Conservation (phyloP, 2,888 invertebrate genomes). For the Ophioninae sp. region DNA sequence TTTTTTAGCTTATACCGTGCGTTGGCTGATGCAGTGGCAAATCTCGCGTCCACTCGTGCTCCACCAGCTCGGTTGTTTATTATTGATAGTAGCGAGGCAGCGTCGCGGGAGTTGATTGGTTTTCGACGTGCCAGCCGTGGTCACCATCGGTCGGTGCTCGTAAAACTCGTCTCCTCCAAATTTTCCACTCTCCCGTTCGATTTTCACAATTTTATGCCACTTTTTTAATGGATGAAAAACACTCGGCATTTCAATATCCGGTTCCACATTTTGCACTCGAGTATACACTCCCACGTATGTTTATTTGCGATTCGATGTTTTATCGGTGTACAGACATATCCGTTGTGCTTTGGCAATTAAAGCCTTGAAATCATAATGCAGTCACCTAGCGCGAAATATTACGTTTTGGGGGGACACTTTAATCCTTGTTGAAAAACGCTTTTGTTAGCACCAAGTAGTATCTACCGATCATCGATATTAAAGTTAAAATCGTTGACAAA, state of each 20-base stretch:
- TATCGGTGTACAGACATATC: constrained; percentile 33
- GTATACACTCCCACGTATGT: not conserved
- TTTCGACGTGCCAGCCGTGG: constrained; percentile 67
- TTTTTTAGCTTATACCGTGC: constrained; percentile 24
- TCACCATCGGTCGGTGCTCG: constrained; percentile 59
- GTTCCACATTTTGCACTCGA: constrained; percentile 42
- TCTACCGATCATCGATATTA: no score
- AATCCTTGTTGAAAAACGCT: no score
- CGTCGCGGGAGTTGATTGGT: constrained; percentile 71
- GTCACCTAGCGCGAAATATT: not conserved
- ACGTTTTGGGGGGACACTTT: not conserved
- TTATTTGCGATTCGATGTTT: constrained; percentile 22
- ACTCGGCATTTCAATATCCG: constrained; percentile 71
- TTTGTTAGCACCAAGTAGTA: no score
- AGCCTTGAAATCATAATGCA: constrained; percentile 2
- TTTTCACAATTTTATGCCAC: constrained; percentile 47
- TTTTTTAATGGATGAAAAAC: constrained; percentile 71
- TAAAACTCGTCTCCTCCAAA: constrained; percentile 30
- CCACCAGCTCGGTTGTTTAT: constrained; percentile 69
- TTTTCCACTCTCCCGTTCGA: constrained; percentile 19
- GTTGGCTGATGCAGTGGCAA: constrained; percentile 29
- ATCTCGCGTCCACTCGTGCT: constrained; percentile 28
- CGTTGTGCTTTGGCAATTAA: constrained; percentile 13
- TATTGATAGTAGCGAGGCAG: constrained; percentile 67
- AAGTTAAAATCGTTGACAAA: no score